Evolutionary conservation across 2,113 vertebrate species (phyloP).

Genomic region (Hylia prasina): DNA sequence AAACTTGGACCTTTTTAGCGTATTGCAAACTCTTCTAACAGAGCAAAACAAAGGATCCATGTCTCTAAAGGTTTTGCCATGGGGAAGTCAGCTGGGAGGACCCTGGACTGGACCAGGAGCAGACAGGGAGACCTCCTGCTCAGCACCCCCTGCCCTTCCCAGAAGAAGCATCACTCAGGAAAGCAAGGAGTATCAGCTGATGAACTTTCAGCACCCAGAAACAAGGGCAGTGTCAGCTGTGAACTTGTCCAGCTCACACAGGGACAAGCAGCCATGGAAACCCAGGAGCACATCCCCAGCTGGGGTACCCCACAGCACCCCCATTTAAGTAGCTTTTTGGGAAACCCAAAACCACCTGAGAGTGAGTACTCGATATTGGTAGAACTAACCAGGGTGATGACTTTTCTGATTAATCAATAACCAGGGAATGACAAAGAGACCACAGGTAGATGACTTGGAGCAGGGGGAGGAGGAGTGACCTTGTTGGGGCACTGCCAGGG

Average conservation of each 20-base stretch:
- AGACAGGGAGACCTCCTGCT: background rate
- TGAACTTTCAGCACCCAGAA: background rate
- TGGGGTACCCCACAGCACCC: too few species aligned
- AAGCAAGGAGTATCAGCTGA: background rate
- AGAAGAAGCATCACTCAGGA: accelerated
- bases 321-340: background rate
- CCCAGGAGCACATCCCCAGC: background rate
- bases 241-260: background rate
- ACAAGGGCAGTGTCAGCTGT: background rate
- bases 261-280: background rate
- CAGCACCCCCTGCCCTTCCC: background rate
- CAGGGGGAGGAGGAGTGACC: background rate
- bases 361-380: background rate
- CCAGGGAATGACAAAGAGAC: background rate
- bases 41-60: background rate
- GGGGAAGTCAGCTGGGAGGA: background rate
- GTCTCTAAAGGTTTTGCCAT: background rate
- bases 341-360: background rate
- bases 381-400: background rate
- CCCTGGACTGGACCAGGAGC: background rate
- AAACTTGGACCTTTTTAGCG: background rate
- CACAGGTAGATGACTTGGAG: background rate
- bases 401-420: background rate
- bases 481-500: background rate
- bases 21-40: background rate